Evolutionary conservation across 2,113 vertebrate species (phyloP).

Genomic region (Rhinichthys klamathensis): DNA sequence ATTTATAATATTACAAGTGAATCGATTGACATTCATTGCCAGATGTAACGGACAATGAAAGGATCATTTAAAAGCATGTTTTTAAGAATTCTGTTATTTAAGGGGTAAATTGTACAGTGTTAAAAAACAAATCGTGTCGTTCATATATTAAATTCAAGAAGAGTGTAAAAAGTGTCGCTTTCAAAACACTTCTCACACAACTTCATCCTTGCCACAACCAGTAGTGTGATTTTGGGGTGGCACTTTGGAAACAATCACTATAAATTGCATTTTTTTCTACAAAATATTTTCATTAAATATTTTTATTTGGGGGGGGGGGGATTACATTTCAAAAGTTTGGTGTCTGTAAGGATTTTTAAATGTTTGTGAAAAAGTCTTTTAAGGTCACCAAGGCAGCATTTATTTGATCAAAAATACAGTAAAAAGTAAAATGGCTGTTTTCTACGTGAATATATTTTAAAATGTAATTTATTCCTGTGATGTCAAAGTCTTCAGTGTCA

Average conservation of each 20-base stretch:
- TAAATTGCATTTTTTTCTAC: too few species aligned
- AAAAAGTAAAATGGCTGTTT: not conserved
- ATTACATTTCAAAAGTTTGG: not conserved
- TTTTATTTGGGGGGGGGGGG: accelerated
- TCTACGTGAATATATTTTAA: not conserved
- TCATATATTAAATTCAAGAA: not conserved
- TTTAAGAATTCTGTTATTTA: not conserved
- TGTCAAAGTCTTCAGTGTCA: not conserved
- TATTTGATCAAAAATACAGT: not conserved
- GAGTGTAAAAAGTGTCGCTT: not conserved
- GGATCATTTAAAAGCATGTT: not conserved
- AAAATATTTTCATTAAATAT: not conserved
- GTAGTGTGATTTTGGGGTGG: not conserved
- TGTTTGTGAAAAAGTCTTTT: not conserved
- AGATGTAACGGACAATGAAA: not conserved
- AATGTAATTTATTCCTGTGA: not conserved
- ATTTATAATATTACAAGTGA: not conserved
- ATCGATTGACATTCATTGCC: constrained; percentile 18
- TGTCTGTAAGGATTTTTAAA: not conserved
- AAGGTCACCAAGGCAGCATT: not conserved
- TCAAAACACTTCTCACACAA: not conserved
- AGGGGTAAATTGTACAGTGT: not conserved
- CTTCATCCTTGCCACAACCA: not conserved
- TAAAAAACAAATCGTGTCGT: not conserved
- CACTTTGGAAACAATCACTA: not conserved